These are phyloP conservation scores for Hipparchia semele DNA, from an alignment of 2,888 invertebrate species.

Conservation along the genomic window DNA sequence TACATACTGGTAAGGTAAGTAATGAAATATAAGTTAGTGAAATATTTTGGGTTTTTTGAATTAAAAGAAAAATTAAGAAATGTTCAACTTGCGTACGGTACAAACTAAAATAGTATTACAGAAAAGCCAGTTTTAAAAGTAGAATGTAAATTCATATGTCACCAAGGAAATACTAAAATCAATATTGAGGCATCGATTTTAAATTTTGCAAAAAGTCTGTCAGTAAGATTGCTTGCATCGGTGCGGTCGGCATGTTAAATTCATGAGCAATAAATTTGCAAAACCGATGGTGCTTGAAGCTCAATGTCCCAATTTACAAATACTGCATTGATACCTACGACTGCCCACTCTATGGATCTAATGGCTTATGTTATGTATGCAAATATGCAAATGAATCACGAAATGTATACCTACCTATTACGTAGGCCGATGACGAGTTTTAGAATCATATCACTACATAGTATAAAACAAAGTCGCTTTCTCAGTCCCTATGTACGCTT, in stretches of 20 bases:
- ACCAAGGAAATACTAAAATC: background rate
- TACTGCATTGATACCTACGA: background rate
- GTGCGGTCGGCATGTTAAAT: background rate
- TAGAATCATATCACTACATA: no score
- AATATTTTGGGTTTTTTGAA: no score
- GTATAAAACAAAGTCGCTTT: no score
- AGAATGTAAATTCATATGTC: no score
- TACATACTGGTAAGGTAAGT: no score
- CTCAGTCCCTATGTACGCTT: no score
- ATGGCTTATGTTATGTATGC: background rate
- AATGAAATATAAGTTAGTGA: no score
- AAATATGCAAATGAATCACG: background rate
- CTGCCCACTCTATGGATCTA: background rate
- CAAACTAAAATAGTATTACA: background rate
- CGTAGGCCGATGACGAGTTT: no score
- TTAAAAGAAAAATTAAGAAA: no score
- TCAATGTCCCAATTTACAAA: conserved; percentile 6
- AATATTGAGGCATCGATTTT: background rate
- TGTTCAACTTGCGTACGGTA: no score
- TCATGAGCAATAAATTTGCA: conserved; percentile 18
- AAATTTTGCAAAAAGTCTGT: conserved; percentile 6
- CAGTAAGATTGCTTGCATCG: conserved; percentile 8
- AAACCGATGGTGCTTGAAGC: conserved; percentile 15
- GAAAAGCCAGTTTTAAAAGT: background rate
- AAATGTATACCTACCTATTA: no score